phyloP scores from a whole-genome alignment of 1,140 invertebrate species.

The Drosophila auraria region DNA sequence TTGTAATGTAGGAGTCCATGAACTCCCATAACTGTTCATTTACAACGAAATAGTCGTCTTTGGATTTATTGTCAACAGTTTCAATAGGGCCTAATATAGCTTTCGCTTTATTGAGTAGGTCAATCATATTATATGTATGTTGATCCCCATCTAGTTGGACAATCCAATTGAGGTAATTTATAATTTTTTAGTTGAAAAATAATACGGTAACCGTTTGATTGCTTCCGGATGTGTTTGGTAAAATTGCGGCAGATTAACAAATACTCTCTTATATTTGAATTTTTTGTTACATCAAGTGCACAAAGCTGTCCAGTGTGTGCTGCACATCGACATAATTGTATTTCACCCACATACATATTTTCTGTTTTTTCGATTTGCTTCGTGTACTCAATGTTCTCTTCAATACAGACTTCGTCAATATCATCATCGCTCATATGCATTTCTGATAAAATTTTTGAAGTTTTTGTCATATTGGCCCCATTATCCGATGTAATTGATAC shows the following conservation, averaged over 20 bases:
- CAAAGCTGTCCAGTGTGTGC: too few relatives aligned
- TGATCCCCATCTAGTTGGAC: slow-evolving; percentile 34
- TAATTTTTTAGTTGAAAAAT: slow-evolving; percentile 26
- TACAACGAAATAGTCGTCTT: neutral
- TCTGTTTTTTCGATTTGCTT: too few relatives aligned
- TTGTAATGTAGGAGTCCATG: neutral
- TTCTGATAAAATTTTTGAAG: slow-evolving; percentile 12
- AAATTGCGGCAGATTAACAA: slow-evolving; percentile 25
- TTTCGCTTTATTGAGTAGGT: neutral
- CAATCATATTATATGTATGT: slow-evolving; percentile 35
- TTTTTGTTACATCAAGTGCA: slow-evolving; percentile 14
- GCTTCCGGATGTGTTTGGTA: slow-evolving; percentile 22
- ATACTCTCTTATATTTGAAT: slow-evolving; percentile 2
- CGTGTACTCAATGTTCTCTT: neutral
- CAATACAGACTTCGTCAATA: neutral
- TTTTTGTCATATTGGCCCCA: slow-evolving; percentile 3
- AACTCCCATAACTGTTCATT: neutral
- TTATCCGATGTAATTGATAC: slow-evolving; percentile 12
- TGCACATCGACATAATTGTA: too few relatives aligned
- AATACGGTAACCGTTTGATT: slow-evolving; percentile 20
- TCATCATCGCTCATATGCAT: neutral
- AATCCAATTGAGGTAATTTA: slow-evolving; percentile 40
- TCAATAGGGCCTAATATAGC: neutral
- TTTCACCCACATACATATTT: too few relatives aligned
- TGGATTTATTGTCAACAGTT: neutral